These are phyloP conservation scores for Loxodonta africana DNA, from an alignment of 2,113 vertebrate genomes.

Conservation along the genomic window DNA sequence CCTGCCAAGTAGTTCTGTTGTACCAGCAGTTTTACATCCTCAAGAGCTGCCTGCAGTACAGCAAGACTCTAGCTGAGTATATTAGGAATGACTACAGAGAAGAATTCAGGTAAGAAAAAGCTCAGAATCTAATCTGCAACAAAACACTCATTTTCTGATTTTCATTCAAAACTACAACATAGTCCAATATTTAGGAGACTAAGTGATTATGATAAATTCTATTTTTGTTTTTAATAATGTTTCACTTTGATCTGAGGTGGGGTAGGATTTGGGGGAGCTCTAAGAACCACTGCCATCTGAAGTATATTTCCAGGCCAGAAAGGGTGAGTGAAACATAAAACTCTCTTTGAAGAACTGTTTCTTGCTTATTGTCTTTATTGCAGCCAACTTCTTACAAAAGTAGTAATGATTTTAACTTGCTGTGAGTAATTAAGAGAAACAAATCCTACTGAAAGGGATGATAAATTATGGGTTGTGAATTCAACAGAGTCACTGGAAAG, in stretches of 20 bases:
- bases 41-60: conserved; percentile 89
- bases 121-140: not conserved
- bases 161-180: not conserved
- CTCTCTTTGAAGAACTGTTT: not conserved
- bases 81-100: conserved; percentile 87
- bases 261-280: not conserved
- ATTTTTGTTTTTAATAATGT: conserved; percentile 15
- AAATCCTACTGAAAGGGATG: not conserved
- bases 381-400: not conserved
- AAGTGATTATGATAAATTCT: not conserved
- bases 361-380: not conserved
- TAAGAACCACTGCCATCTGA: not conserved
- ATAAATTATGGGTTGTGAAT: conserved; percentile 24
- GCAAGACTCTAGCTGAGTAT: conserved; percentile 83
- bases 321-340: not conserved
- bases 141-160: not conserved
- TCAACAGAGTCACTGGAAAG: not conserved
- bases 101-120: conserved; percentile 90
- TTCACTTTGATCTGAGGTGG: conserved; percentile 19
- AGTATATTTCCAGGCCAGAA: not conserved
- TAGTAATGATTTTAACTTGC: conserved; percentile 14
- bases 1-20: conserved; percentile 87
- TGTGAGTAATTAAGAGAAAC: conserved; percentile 13
- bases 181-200: not conserved
- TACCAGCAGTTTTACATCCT: conserved; percentile 91